These are phyloP conservation scores for Gopherus flavomarginatus DNA, from an alignment of 2,113 vertebrate genomes.

Conservation along the genomic window DNA sequence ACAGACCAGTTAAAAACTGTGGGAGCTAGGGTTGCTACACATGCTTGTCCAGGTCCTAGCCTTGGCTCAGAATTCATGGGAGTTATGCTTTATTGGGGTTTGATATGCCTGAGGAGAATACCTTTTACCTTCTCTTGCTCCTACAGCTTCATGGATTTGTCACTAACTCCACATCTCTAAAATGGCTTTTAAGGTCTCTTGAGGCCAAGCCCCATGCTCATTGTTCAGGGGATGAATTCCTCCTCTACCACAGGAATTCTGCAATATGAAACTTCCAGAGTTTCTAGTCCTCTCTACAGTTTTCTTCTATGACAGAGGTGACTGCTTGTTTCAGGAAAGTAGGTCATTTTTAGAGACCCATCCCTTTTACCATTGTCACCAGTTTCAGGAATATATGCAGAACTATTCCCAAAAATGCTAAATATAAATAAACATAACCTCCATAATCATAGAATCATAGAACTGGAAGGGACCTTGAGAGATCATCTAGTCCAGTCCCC, in stretches of 20 bases:
- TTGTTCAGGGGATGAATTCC: not conserved
- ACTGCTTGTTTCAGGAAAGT: not conserved
- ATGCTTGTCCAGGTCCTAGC: not conserved
- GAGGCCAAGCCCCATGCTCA: not conserved
- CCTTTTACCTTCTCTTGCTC: not conserved
- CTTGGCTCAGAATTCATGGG: not conserved
- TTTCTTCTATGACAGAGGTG: not conserved
- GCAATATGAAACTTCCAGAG: not conserved
- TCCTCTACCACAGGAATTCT: not conserved
- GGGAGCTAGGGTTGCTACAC: not conserved
- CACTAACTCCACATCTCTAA: not conserved
- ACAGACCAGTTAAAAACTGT: not conserved
- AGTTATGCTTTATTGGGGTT: not conserved
- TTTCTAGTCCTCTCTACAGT: not conserved
- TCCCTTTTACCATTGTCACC: not conserved
- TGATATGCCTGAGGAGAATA: not conserved
- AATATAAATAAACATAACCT: not conserved
- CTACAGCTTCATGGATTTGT: not conserved
- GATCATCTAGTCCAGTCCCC: too few species aligned
- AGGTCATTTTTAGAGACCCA: not conserved
- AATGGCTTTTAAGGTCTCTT: not conserved
- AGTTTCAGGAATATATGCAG: not conserved
- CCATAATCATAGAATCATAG: not conserved
- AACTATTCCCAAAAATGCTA: not conserved
- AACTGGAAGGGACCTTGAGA: too few species aligned